A percentile compares a stretch with the other conserved stretches of the same genome.
Evolutionary conservation across 2,888 invertebrate species (phyloP).

Genomic region (Morinoia aosen): DNA sequence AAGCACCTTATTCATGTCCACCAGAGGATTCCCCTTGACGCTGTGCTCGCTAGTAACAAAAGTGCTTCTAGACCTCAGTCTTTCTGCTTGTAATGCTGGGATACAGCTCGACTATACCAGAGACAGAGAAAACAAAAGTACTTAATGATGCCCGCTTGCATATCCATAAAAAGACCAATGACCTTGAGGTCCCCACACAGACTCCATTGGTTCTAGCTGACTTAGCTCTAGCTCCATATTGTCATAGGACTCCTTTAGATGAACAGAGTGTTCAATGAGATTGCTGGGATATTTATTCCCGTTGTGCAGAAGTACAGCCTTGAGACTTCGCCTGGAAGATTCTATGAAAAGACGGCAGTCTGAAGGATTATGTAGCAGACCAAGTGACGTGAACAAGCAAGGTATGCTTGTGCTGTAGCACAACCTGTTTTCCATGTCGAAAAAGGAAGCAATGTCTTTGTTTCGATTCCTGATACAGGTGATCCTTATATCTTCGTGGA

Average conservation of each 20-base stretch:
- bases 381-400: constrained; percentile 56
- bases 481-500: neutral
- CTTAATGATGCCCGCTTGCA: constrained; percentile 67
- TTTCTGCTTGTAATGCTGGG: constrained; percentile 49
- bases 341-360: constrained; percentile 56
- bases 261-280: too few species aligned
- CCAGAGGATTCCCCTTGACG: constrained; percentile 57
- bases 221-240: constrained; percentile 63
- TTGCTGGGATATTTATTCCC: constrained; percentile 57
- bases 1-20: too few species aligned
- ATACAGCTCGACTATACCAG: constrained; percentile 50
- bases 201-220: constrained; percentile 63
- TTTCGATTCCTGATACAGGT: neutral
- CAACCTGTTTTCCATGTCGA: constrained; percentile 59
- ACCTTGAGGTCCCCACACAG: constrained; percentile 68
- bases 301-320: constrained; percentile 33
- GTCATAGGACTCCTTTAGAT: constrained; percentile 59
- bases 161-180: constrained; percentile 64
- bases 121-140: constrained; percentile 59
- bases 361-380: constrained; percentile 51
- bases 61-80: constrained; percentile 56
- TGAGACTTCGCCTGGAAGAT: constrained; percentile 53
- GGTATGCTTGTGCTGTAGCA: constrained; percentile 56
- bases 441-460: neutral
- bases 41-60: constrained; percentile 51